Evolutionary conservation across 2,797 vertebrate species (phyloP), one percentile per base, ranked within the genome.

Genomic region (Macroramphosus scolopax): DNA sequence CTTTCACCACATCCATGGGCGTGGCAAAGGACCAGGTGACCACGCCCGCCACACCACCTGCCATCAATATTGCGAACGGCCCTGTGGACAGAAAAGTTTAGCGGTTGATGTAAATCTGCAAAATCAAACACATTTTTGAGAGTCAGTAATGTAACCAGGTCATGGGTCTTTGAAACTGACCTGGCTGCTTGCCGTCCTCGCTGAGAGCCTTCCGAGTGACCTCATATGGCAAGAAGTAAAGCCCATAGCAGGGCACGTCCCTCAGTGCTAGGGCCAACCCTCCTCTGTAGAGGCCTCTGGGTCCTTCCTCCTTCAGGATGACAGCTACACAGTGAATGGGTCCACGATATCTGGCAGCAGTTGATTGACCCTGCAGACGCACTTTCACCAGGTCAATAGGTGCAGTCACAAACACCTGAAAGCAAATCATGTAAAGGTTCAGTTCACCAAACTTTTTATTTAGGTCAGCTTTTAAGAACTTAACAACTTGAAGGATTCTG

Each of bases 321-420:
- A 76, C 60, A 1, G 63, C n/a, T 0, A 87, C 73, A 26, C 92
- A 94, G 62, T 92, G 89, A 30, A 87, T 0, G 0, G 92, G 88
- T 1, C 92, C 90, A 6, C 52, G 73, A 75, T 92, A 94, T 5
- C 49, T 70, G 4, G 60, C 41, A 0, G 14, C 46, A 1, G 36
- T 46, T 0, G 60, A 88, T 62, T 93, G 92, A 68, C 88, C 91
- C 84, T 94, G 92, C n/a, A 94, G 80, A 8, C 92, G 91, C 40
- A 94, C 92, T 78, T 94, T 94, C 66, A 93, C 86, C 76, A 94
- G 84, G 77, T 94, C 92, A 3, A 89, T 74, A 2, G 92, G 92
- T 10, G 87, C 90, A 32, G 63, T 68, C 37, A 85, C 76, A 47
- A 79, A 68, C 39, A 91, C 80, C 93, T 94, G 75, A 28, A 32